These are phyloP conservation scores for Cheilosia pagana DNA, from an alignment of 2,888 invertebrate species.

Conservation along the genomic window DNA sequence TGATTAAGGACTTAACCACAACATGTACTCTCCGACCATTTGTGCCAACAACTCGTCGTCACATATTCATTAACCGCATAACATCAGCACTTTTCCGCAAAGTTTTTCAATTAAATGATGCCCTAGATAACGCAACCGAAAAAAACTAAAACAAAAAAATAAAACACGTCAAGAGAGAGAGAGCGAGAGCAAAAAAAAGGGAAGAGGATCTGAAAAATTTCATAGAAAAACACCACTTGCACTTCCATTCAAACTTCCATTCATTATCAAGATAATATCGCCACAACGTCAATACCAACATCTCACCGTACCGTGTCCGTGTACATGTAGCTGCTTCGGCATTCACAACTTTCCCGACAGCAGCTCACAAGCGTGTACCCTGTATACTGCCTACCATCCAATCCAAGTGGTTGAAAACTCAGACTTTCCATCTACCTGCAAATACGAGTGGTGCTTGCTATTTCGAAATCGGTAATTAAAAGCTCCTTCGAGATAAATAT, in stretches of 20 bases:
- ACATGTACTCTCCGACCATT: constrained; percentile 35
- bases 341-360: constrained; percentile 14
- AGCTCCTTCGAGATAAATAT: constrained; percentile 16
- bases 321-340: constrained; percentile 2
- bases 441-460: not conserved
- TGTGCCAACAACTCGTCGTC: constrained; percentile 46
- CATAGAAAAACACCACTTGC: constrained; percentile 24
- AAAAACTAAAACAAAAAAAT: too few relatives aligned
- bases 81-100: constrained; percentile 70
- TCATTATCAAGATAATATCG: constrained; percentile 67
- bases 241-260: constrained; percentile 60
- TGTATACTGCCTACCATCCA: too few relatives aligned
- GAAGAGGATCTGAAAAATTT: constrained; percentile 47
- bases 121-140: constrained; percentile 66
- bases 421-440: not conserved
- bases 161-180: constrained; percentile 36
- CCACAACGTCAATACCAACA: constrained; percentile 50
- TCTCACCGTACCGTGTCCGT: constrained; percentile 11
- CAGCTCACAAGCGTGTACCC: not conserved
- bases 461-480: constrained; percentile 51
- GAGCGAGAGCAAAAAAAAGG: not conserved
- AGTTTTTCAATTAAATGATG: constrained; percentile 75
- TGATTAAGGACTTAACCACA: constrained; percentile 54
- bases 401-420: not conserved
- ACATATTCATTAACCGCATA: constrained; percentile 72